Percentiles rank a stretch among this genome's conserved stretches.
phyloP scores from a whole-genome alignment of 1,140 invertebrate genomes.

The Probaryconus sp. region DNA sequence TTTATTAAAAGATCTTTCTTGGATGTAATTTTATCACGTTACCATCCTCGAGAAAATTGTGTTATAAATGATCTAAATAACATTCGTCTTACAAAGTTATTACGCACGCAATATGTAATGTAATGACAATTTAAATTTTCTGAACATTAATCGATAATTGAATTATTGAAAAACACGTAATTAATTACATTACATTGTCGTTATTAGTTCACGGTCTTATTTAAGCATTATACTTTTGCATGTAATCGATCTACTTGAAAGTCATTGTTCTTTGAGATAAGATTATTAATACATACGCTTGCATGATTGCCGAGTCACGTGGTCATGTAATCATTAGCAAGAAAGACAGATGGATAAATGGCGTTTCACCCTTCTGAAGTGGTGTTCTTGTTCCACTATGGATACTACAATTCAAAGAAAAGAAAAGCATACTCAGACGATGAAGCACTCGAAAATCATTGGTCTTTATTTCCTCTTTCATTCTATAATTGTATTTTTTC shows the following conservation, averaged over 20 bases:
- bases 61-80: too few relatives aligned
- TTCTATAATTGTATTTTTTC: slow-evolving; percentile 18
- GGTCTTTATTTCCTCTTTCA: slow-evolving; percentile 3
- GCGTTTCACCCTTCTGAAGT: slow-evolving; percentile 54
- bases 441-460: slow-evolving; percentile 18
- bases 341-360: slow-evolving; percentile 69
- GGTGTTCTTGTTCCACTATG: slow-evolving; percentile 8
- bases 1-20: too few relatives aligned
- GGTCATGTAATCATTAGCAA: slow-evolving; percentile 65
- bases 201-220: background rate
- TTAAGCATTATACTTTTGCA: slow-evolving; percentile 2
- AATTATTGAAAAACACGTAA: too few relatives aligned
- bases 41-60: too few relatives aligned
- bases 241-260: slow-evolving; percentile 27
- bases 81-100: too few relatives aligned
- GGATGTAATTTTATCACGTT: too few relatives aligned
- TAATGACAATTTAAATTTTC: too few relatives aligned
- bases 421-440: slow-evolving; percentile 10
- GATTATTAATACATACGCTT: slow-evolving; percentile 25
- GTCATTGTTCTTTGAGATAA: slow-evolving; percentile 25
- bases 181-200: background rate
- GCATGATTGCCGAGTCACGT: slow-evolving; percentile 59
- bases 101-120: too few relatives aligned
- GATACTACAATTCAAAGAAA: slow-evolving; percentile 10
- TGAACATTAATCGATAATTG: too few relatives aligned